phyloP scores from a whole-genome alignment of 2,113 vertebrate genomes.

The Sprattus sprattus region DNA sequence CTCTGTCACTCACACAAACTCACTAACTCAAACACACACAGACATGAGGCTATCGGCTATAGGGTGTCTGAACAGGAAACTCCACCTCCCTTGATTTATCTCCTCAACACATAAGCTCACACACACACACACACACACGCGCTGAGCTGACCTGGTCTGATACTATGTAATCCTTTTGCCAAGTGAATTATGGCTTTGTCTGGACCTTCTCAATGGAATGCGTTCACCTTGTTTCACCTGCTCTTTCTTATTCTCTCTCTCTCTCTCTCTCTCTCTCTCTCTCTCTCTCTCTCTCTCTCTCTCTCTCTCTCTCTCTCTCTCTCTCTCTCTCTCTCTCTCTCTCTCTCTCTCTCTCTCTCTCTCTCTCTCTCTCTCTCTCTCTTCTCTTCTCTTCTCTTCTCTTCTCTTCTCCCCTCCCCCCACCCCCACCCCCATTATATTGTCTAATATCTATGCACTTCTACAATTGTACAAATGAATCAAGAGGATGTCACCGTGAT shows the following conservation, averaged over 20 bases:
- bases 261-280: background rate
- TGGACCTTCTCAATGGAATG: background rate
- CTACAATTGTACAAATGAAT: background rate
- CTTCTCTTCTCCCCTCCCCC: background rate
- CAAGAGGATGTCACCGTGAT: background rate
- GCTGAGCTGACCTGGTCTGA: slow-evolving; percentile 16
- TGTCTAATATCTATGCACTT: background rate
- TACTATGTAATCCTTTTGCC: slow-evolving; percentile 6
- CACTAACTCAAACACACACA: background rate
- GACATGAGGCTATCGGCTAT: background rate
- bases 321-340: too few species aligned
- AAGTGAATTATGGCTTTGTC: background rate
- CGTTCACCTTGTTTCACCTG: background rate
- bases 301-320: background rate
- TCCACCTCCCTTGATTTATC: background rate
- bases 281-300: background rate
- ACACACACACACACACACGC: background rate
- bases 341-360: background rate
- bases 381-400: too few species aligned
- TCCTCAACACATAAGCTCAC: background rate
- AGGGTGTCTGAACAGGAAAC: slow-evolving; percentile 18
- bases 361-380: background rate
- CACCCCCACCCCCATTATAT: too few species aligned
- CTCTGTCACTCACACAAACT: background rate
- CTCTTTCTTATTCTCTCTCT: background rate